Conservation (phyloP, 2,888 invertebrate species). For the Euspilapteryx auroguttella region DNA sequence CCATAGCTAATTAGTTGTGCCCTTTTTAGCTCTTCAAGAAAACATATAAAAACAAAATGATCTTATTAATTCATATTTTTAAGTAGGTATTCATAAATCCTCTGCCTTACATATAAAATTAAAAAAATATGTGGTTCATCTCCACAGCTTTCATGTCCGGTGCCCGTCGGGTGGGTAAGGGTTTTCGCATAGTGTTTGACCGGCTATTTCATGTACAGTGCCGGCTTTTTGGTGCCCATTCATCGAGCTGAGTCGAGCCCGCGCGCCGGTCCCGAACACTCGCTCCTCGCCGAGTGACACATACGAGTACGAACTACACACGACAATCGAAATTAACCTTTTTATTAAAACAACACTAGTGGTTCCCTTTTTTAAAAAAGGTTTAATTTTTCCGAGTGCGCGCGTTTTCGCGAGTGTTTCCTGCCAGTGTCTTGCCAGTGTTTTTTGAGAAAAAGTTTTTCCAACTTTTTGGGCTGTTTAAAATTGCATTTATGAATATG, state of each 20-base stretch:
- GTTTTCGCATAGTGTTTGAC: conserved; percentile 56
- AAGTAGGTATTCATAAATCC: too few species aligned
- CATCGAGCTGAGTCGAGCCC: conserved; percentile 53
- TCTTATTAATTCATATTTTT: too few species aligned
- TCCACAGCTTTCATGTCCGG: conserved; percentile 32
- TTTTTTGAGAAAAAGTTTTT: conserved; percentile 5
- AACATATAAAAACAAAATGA: too few species aligned
- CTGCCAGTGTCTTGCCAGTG: conserved; percentile 25
- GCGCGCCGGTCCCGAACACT: conserved; percentile 49
- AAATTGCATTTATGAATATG: conserved; percentile 46
- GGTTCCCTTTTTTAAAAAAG: conserved; percentile 15
- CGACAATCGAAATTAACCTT: conserved; percentile 20
- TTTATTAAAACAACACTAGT: conserved; percentile 17
- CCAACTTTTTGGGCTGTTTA: conserved; percentile 20
- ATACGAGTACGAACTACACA: conserved; percentile 18
- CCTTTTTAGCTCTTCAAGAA: too few species aligned
- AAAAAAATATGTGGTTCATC: conserved; percentile 11
- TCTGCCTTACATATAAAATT: too few species aligned
- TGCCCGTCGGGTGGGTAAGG: conserved; percentile 42
- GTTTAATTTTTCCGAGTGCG: conserved; percentile 13
- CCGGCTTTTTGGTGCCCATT: conserved; percentile 59
- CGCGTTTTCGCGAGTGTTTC: conserved; percentile 16
- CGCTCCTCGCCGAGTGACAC: conserved; percentile 38
- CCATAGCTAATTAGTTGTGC: too few species aligned
- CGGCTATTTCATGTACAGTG: conserved; percentile 57